Evolutionary conservation across 2,797 vertebrate species (phyloP).

Genomic region (Hemitrygon akajei): DNA sequence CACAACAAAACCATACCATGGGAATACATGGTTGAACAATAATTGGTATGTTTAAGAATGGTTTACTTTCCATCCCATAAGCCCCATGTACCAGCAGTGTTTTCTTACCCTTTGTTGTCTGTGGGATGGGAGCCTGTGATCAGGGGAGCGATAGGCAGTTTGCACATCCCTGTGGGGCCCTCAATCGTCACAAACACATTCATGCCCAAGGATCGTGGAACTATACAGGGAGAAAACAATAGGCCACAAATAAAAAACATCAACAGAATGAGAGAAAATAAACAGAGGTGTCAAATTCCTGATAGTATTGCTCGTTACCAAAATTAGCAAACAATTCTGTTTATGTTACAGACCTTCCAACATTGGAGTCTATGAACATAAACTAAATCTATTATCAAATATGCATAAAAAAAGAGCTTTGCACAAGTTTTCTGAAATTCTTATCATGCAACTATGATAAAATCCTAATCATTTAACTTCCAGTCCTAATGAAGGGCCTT

Average conservation of each 20-base stretch:
- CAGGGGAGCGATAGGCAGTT: constrained; percentile 90
- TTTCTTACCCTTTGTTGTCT: constrained; percentile 87
- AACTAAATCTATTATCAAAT: background rate
- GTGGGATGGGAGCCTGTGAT: constrained; percentile 94
- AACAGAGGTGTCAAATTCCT: background rate
- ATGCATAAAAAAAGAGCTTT: background rate
- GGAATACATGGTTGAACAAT: background rate
- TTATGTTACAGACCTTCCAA: background rate
- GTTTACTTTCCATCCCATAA: background rate
- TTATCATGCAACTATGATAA: background rate
- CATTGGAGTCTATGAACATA: background rate
- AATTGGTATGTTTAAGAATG: background rate
- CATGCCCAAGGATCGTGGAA: constrained; percentile 81
- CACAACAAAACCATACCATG: background rate
- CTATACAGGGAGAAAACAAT: constrained; percentile 50
- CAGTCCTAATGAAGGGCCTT: no score
- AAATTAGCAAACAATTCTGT: background rate
- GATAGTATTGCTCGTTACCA: background rate
- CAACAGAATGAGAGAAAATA: background rate
- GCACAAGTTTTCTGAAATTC: background rate
- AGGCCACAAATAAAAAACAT: background rate
- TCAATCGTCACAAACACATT: constrained; percentile 87
- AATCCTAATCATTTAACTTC: no score
- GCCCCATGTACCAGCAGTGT: background rate
- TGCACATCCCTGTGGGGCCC: constrained; percentile 80